phyloP scores from a whole-genome alignment of 2,888 invertebrate species.

The Corbicula japonica region DNA sequence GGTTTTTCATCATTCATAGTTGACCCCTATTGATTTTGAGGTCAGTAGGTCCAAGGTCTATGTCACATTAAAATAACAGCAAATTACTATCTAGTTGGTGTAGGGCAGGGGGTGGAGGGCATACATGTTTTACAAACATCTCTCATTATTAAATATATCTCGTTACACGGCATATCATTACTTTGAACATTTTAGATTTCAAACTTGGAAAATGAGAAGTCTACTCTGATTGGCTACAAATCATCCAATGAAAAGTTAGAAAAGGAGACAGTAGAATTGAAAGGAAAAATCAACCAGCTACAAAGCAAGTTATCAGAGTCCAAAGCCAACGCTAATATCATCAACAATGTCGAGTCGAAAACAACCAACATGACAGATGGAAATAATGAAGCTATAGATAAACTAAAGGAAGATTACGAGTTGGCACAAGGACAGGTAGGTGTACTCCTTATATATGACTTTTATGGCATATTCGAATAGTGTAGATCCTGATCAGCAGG shows the following conservation, averaged over 20 bases:
- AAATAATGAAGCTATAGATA: slow-evolving; percentile 63
- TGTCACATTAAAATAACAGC: too few species aligned
- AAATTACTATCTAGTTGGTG: too few species aligned
- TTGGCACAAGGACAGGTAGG: slow-evolving; percentile 81
- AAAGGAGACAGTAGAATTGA: slow-evolving; percentile 74
- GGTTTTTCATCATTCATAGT: too few species aligned
- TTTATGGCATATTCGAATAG: not conserved
- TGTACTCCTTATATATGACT: not conserved
- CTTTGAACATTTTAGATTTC: too few species aligned
- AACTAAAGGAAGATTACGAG: slow-evolving; percentile 76
- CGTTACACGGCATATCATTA: too few species aligned
- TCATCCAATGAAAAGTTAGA: slow-evolving; percentile 68
- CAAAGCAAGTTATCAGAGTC: slow-evolving; percentile 75
- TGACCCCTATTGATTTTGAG: too few species aligned
- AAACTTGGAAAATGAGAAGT: slow-evolving; percentile 75
- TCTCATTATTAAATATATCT: too few species aligned
- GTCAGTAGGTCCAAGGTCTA: too few species aligned
- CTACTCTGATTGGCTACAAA: slow-evolving; percentile 66
- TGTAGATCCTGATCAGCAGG: too few species aligned
- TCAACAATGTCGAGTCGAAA: slow-evolving; percentile 44
- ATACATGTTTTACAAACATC: too few species aligned
- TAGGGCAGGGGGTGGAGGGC: too few species aligned
- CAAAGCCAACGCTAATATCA: slow-evolving; percentile 69
- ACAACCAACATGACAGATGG: slow-evolving; percentile 22
- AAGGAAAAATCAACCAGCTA: slow-evolving; percentile 74